Conservation (phyloP, 2,888 invertebrate species). For the Rhingia campestris region DNA sequence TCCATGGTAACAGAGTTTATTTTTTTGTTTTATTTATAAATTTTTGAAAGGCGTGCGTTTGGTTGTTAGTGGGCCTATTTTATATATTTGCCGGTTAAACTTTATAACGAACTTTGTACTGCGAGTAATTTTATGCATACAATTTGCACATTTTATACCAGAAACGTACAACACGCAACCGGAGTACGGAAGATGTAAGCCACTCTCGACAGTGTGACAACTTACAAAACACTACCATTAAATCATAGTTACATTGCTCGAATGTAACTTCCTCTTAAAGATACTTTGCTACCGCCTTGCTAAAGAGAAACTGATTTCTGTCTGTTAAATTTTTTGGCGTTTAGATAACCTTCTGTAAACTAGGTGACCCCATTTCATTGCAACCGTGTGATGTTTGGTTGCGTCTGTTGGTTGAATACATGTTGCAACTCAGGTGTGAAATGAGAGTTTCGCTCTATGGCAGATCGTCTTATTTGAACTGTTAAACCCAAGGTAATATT, state of each 20-base stretch:
- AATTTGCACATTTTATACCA: conserved; percentile 57
- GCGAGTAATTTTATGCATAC: conserved; percentile 28
- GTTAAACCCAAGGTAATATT: no score
- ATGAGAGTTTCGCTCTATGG: conserved; percentile 1
- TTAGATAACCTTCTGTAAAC: conserved; percentile 62
- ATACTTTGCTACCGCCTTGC: conserved; percentile 16
- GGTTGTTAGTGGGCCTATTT: no score
- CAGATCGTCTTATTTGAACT: no score
- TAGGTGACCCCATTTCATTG: conserved; percentile 67
- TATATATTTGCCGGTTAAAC: neutral
- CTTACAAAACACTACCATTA: conserved; percentile 47
- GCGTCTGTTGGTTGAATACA: conserved; percentile 17
- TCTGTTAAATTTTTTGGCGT: conserved; percentile 20
- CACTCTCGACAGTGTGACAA: neutral
- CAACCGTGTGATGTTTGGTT: conserved; percentile 9
- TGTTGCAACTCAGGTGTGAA: conserved; percentile 25
- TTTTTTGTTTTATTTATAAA: neutral
- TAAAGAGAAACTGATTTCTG: conserved; percentile 62
- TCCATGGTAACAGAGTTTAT: neutral
- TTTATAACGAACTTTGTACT: conserved; percentile 15
- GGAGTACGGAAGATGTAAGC: no score
- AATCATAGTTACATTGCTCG: conserved; percentile 60
- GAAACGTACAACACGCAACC: no score
- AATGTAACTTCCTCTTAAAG: conserved; percentile 70
- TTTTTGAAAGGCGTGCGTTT: conserved; percentile 23